Percentiles rank a stretch among this genome's conserved stretches.
Conservation (phyloP, 2,888 invertebrate species). For the Dioctria rufipes region DNA sequence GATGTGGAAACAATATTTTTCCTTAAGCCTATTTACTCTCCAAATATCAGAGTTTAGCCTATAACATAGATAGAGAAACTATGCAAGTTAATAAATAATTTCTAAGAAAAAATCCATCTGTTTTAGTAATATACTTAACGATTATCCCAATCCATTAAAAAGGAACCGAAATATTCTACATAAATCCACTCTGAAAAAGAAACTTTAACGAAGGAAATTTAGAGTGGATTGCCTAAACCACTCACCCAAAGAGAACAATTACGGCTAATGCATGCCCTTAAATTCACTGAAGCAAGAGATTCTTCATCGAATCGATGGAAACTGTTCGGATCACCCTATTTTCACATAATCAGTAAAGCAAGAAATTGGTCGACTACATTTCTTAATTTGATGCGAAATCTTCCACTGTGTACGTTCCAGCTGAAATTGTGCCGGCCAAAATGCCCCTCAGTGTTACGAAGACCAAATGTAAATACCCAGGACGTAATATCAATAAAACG, state of each 20-base stretch:
- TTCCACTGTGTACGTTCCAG: slow-evolving; percentile 20
- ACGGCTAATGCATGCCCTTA: slow-evolving; percentile 33
- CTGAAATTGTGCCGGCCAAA: slow-evolving; percentile 33
- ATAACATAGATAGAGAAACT: too few species aligned
- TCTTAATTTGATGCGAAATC: slow-evolving; percentile 54
- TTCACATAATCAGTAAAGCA: slow-evolving; percentile 53
- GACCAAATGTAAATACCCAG: slow-evolving; percentile 57
- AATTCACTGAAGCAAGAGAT: slow-evolving; percentile 34
- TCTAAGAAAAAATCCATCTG: too few species aligned
- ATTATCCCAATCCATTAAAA: too few species aligned
- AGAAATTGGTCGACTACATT: slow-evolving; percentile 56
- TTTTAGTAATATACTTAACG: too few species aligned
- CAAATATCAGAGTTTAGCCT: too few species aligned
- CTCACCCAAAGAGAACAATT: slow-evolving; percentile 33
- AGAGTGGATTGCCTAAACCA: slow-evolving; percentile 33
- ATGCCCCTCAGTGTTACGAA: slow-evolving; percentile 35
- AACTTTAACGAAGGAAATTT: slow-evolving; percentile 9
- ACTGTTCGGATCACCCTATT: slow-evolving; percentile 28
- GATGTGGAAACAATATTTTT: too few species aligned
- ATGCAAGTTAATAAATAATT: too few species aligned
- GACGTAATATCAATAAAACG: slow-evolving; percentile 59
- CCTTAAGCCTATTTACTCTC: too few species aligned
- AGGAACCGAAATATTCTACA: too few species aligned
- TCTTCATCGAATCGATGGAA: slow-evolving; percentile 1
- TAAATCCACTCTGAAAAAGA: too few species aligned